These are phyloP conservation scores for Microtus richardsoni DNA, from an alignment of 2,113 vertebrate genomes.

Conservation along the genomic window DNA sequence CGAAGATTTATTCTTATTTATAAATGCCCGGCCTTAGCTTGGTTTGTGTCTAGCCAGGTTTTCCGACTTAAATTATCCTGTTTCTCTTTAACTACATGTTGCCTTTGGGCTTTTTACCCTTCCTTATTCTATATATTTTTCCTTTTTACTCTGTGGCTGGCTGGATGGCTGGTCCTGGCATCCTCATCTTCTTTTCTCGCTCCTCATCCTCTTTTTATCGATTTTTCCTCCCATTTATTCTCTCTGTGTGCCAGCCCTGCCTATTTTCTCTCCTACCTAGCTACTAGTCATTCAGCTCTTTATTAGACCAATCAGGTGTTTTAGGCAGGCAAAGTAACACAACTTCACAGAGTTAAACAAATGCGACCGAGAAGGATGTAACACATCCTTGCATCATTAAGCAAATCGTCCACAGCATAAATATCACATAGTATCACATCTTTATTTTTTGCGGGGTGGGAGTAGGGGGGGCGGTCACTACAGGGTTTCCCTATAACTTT, in stretches of 20 bases:
- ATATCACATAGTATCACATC: neutral
- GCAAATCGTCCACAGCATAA: neutral
- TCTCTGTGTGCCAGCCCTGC: neutral
- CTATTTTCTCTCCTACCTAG: neutral
- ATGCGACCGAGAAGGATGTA: neutral
- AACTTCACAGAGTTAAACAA: neutral
- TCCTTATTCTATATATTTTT: neutral
- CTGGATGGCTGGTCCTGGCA: neutral
- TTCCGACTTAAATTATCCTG: neutral
- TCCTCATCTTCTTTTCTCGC: neutral
- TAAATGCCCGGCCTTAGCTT: neutral
- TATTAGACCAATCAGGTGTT: neutral
- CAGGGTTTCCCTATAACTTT: too few relatives aligned
- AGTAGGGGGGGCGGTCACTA: too few relatives aligned
- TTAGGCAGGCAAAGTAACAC: neutral
- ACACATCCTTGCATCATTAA: neutral
- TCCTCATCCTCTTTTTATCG: neutral
- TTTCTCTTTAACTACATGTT: neutral
- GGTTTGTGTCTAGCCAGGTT: neutral
- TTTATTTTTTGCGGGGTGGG: too few relatives aligned
- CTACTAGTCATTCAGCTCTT: neutral
- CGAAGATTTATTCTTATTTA: neutral
- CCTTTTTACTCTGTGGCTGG: neutral
- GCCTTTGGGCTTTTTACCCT: neutral
- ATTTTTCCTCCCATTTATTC: neutral